phyloP scores from a whole-genome alignment of 2,888 invertebrate genomes.

The Trichogramma dendrolimi region DNA sequence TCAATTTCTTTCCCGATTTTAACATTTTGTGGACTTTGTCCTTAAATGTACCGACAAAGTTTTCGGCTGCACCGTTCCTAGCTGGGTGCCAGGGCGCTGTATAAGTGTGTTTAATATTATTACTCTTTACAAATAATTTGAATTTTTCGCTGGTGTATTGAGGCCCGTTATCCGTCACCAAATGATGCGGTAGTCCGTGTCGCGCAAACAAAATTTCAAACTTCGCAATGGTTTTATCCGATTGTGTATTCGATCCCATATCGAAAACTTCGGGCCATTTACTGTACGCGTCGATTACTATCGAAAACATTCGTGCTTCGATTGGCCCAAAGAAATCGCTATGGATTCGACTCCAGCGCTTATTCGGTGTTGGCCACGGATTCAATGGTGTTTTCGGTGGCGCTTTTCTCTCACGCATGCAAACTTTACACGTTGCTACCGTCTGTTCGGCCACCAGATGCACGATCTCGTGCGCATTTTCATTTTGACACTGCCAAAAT shows the following conservation, averaged over 20 bases:
- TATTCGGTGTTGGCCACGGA: slow-evolving; percentile 13
- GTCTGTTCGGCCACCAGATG: no score
- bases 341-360: slow-evolving; percentile 12
- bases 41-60: slow-evolving; percentile 23
- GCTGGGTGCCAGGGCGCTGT: slow-evolving; percentile 13
- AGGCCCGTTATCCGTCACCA: slow-evolving; percentile 29
- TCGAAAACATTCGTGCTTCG: slow-evolving; percentile 17
- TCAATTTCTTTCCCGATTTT: slow-evolving; percentile 9
- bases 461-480: not conserved
- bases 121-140: slow-evolving; percentile 2
- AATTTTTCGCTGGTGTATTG: slow-evolving; percentile 21
- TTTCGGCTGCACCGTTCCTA: slow-evolving; percentile 18
- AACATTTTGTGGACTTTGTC: slow-evolving; percentile 16
- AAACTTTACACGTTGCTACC: no score
- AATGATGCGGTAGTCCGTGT: slow-evolving; percentile 27
- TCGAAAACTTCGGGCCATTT: slow-evolving; percentile 22
- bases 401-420: not conserved
- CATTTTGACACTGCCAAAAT: no score
- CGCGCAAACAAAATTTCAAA: slow-evolving; percentile 23
- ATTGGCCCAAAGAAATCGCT: slow-evolving; percentile 17
- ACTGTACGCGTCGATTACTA: slow-evolving; percentile 19
- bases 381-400: slow-evolving; percentile 3
- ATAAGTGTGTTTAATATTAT: slow-evolving; percentile 9
- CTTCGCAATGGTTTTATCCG: slow-evolving; percentile 2
- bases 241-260: slow-evolving; percentile 15